These are phyloP conservation scores for Eremobia ochroleuca DNA, from an alignment of 2,888 invertebrate genomes.

Conservation along the genomic window DNA sequence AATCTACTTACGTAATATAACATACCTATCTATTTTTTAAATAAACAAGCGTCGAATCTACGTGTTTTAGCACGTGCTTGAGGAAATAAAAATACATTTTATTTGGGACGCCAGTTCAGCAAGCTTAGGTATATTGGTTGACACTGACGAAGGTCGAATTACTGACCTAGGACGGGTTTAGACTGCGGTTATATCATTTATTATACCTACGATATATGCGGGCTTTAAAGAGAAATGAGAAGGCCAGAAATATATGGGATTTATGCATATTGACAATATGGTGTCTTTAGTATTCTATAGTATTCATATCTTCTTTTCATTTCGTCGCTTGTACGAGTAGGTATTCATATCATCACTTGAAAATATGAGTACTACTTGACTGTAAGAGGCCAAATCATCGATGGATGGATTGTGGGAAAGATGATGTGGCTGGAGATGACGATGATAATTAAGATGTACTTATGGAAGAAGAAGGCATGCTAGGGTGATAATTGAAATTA, in stretches of 20 bases:
- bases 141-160: constrained; percentile 64
- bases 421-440: no score
- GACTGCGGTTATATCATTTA: constrained; percentile 30
- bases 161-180: constrained; percentile 43
- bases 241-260: not conserved
- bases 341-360: not conserved
- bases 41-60: constrained; percentile 42
- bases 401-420: not conserved
- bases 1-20: constrained; percentile 41
- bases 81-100: constrained; percentile 56
- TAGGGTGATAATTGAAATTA: not conserved
- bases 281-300: no score
- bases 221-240: not conserved
- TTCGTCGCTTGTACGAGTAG: no score
- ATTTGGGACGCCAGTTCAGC: constrained; percentile 54
- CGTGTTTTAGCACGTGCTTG: constrained; percentile 40
- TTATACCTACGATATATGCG: constrained; percentile 2
- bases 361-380: not conserved
- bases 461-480: not conserved
- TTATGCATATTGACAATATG: not conserved
- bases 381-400: not conserved
- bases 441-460: not conserved
- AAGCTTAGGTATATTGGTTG: constrained; percentile 55
- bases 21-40: constrained; percentile 44
- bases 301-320: not conserved